These are phyloP conservation scores for Drosophila tripunctata DNA, from an alignment of 2,888 invertebrate genomes.

Conservation along the genomic window DNA sequence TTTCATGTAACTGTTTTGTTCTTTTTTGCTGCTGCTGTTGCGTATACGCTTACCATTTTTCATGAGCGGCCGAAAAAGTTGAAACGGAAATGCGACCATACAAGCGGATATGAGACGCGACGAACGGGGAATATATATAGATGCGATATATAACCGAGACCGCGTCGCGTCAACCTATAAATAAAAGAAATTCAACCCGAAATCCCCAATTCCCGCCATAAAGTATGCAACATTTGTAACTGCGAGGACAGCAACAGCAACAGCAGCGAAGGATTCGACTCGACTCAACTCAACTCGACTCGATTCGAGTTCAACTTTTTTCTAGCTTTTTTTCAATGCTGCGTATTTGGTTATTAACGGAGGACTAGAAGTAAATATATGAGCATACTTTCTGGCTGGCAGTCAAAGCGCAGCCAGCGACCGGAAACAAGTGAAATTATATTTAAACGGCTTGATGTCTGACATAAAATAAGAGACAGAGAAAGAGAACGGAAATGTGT, in stretches of 20 bases:
- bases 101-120: slow-evolving; percentile 74
- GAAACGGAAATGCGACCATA: slow-evolving; percentile 80
- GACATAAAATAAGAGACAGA: slow-evolving; percentile 3
- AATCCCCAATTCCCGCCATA: slow-evolving; percentile 49
- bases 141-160: slow-evolving; percentile 60
- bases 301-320: background rate
- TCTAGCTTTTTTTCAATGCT: slow-evolving; percentile 11
- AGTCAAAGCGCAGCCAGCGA: slow-evolving; percentile 64
- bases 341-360: slow-evolving; percentile 59
- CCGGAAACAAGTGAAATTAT: slow-evolving; percentile 73
- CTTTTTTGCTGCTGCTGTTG: slow-evolving; percentile 11
- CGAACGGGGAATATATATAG: slow-evolving; percentile 41
- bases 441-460: slow-evolving; percentile 69
- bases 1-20: slow-evolving; percentile 10
- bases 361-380: slow-evolving; percentile 64
- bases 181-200: slow-evolving; percentile 59
- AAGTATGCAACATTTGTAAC: slow-evolving; percentile 59
- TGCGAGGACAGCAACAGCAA: slow-evolving; percentile 33
- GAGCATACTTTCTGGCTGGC: slow-evolving; percentile 65
- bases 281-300: background rate
- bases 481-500: background rate
- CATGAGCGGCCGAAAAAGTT: slow-evolving; percentile 61
- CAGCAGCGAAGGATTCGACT: slow-evolving; percentile 32
- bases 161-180: slow-evolving; percentile 68
- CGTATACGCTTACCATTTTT: slow-evolving; percentile 50